These are phyloP conservation scores for Actenoides hombroni DNA, from an alignment of 2,113 vertebrate genomes.

Conservation along the genomic window DNA sequence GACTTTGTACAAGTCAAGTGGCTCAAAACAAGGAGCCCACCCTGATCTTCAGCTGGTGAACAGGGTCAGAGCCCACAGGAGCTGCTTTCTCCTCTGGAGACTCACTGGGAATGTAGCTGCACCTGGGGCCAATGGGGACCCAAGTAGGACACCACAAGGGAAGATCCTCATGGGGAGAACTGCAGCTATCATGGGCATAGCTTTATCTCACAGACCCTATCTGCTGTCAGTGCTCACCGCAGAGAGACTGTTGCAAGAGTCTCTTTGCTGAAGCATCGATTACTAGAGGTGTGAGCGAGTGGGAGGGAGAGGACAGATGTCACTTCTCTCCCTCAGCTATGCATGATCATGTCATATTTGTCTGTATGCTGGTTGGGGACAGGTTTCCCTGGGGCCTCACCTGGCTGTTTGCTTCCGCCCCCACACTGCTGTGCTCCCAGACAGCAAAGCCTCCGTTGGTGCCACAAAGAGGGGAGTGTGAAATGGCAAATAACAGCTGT, in stretches of 20 bases:
- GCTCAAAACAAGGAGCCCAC: not conserved
- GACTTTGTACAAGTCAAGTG: not conserved
- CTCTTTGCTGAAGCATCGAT: accelerated
- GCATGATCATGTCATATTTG: not conserved
- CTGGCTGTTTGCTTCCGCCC: accelerated
- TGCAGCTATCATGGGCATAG: accelerated
- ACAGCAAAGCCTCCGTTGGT: accelerated
- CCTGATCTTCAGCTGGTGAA: not conserved
- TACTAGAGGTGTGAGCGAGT: not conserved
- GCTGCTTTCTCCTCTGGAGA: not conserved
- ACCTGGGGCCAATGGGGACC: not conserved
- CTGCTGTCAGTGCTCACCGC: not conserved
- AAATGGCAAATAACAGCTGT: not conserved
- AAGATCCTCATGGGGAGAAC: accelerated
- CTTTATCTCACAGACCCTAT: accelerated
- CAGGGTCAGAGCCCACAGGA: not conserved
- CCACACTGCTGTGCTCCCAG: not conserved
- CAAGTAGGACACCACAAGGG: accelerated
- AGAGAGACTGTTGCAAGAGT: not conserved
- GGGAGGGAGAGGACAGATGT: not conserved
- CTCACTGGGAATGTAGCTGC: accelerated
- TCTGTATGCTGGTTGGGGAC: not conserved
- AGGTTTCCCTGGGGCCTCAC: not conserved
- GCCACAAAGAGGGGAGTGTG: not conserved
- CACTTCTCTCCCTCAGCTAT: accelerated